These are phyloP conservation scores for Aleiodes sp. DNA, from an alignment of 1,140 invertebrate species.

Conservation along the genomic window DNA sequence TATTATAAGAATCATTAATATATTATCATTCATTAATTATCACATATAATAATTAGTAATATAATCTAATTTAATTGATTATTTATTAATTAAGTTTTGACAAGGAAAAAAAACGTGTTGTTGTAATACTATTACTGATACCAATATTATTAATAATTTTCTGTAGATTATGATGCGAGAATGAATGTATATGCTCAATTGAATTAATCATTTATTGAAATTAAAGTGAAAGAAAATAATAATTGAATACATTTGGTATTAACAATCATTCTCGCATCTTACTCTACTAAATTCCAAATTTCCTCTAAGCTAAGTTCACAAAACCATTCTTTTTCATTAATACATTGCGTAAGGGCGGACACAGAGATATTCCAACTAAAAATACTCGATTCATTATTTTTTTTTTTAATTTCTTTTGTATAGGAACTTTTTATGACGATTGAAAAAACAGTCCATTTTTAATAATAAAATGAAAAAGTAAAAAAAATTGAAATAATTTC, in stretches of 20 bases:
- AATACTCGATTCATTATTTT: conserved; percentile 43
- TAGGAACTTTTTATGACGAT: conserved; percentile 22
- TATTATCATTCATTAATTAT: conserved; percentile 67
- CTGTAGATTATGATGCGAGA: conserved; percentile 29
- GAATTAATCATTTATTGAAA: background rate
- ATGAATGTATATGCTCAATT: conserved; percentile 29
- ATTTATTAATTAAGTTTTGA: conserved; percentile 67
- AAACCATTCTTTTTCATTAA: conserved; percentile 33
- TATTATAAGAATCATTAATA: no score
- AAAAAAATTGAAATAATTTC: background rate
- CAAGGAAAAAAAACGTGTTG: conserved; percentile 45
- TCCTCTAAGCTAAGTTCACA: conserved; percentile 53
- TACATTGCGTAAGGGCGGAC: conserved; percentile 43
- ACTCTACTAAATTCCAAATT: conserved; percentile 57
- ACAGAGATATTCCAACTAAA: conserved; percentile 48
- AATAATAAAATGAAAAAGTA: conserved; percentile 21
- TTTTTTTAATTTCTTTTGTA: conserved; percentile 40
- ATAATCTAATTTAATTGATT: conserved; percentile 68
- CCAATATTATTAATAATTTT: conserved; percentile 41
- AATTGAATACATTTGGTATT: background rate
- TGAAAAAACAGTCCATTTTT: conserved; percentile 19
- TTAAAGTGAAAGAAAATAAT: background rate
- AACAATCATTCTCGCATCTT: conserved; percentile 35
- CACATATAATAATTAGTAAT: conserved; percentile 64
- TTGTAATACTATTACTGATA: conserved; percentile 48